Percentiles rank a stretch among this genome's conserved stretches.
phyloP scores from a whole-genome alignment of 2,888 invertebrate genomes.

The Acanthosepion esculentum region DNA sequence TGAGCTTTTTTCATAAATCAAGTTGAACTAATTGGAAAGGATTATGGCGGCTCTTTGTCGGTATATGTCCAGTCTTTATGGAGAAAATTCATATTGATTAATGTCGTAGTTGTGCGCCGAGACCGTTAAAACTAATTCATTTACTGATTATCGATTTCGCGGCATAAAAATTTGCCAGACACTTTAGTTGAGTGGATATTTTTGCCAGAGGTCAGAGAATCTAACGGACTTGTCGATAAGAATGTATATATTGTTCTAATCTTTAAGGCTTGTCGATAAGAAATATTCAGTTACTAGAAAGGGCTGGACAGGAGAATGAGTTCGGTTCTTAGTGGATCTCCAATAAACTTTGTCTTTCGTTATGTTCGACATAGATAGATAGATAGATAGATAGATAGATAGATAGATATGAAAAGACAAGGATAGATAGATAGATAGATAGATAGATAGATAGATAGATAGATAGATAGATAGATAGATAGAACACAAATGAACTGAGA shows the following conservation, averaged over 20 bases:
- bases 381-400: too few relatives aligned
- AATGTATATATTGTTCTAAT: neutral
- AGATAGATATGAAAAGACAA: too few relatives aligned
- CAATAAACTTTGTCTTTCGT: neutral
- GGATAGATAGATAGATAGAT: too few relatives aligned
- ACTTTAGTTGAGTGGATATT: neutral
- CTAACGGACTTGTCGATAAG: neutral
- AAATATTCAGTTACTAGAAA: neutral
- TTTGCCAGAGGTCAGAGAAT: neutral
- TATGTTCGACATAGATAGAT: neutral
- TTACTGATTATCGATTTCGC: neutral
- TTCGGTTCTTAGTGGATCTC: neutral
- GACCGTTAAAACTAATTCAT: neutral
- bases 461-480: too few relatives aligned
- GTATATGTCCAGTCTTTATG: neutral
- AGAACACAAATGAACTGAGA: too few relatives aligned
- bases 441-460: too few relatives aligned
- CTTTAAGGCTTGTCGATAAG: neutral
- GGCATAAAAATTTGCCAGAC: conserved; percentile 1
- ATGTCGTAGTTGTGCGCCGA: neutral
- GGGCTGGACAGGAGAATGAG: neutral
- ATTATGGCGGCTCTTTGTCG: neutral
- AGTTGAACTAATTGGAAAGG: conserved; percentile 1
- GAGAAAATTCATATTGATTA: neutral
- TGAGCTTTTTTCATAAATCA: neutral